phyloP scores from a whole-genome alignment of 2,113 vertebrate genomes.

The Tragelaphus strepsiceros region DNA sequence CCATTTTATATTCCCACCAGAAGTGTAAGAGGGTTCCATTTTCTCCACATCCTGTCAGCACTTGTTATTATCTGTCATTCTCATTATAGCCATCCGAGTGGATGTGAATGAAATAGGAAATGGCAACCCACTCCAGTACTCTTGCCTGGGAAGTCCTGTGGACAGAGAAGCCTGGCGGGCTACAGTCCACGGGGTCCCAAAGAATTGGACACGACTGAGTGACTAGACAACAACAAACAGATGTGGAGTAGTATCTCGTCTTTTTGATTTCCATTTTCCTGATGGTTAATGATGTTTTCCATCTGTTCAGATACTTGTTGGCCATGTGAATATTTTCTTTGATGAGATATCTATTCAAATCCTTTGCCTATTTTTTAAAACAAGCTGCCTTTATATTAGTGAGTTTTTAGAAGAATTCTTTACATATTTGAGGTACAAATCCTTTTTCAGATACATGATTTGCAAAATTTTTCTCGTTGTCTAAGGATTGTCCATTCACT shows the following conservation, averaged over 20 bases:
- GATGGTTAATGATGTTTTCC: not conserved
- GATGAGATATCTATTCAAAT: not conserved
- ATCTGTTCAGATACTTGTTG: not conserved
- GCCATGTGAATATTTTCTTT: conserved; percentile 4
- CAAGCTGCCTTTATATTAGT: not conserved
- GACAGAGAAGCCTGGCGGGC: not conserved
- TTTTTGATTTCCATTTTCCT: not conserved
- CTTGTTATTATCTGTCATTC: not conserved
- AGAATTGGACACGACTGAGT: not conserved
- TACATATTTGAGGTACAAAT: not conserved
- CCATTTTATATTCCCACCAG: not conserved
- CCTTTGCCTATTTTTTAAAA: not conserved
- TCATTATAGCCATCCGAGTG: not conserved
- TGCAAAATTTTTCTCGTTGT: not conserved
- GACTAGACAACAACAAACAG: not conserved
- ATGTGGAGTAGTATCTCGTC: not conserved
- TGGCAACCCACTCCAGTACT: not conserved
- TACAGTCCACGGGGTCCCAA: not conserved
- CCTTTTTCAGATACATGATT: not conserved
- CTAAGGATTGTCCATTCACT: not conserved
- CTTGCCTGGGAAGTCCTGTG: not conserved
- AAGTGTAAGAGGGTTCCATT: not conserved
- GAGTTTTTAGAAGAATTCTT: not conserved
- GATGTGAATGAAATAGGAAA: not conserved
- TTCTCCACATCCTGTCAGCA: not conserved